Evolutionary conservation across 2,888 invertebrate genomes (phyloP).

Genomic region (Campoletis raptor): DNA sequence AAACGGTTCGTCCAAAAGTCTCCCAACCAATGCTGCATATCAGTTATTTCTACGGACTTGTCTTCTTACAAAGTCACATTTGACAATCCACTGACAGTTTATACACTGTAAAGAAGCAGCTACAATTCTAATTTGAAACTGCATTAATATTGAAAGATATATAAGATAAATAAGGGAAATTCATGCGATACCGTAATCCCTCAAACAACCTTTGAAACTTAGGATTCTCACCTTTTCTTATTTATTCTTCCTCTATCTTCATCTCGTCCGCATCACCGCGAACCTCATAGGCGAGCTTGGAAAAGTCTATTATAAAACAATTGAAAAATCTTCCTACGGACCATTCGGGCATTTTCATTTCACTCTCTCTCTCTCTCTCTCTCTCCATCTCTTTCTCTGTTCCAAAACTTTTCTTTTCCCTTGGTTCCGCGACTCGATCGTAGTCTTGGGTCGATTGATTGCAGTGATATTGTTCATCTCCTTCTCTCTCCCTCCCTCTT

Average conservation of each 20-base stretch:
- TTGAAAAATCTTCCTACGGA: slow-evolving; percentile 52
- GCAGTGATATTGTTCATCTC: slow-evolving; percentile 43
- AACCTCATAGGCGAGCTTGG: slow-evolving; percentile 5
- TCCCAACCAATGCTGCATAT: neutral
- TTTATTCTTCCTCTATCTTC: neutral
- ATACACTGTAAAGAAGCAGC: neutral
- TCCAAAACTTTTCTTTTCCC: slow-evolving; percentile 39
- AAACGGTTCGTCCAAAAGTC: neutral
- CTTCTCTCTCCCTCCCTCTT: slow-evolving; percentile 15
- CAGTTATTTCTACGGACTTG: neutral
- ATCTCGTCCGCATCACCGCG: neutral
- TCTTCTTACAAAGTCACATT: neutral
- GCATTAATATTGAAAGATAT: no score
- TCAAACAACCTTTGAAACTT: slow-evolving; percentile 1
- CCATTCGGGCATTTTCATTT: slow-evolving; percentile 34
- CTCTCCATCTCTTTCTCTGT: slow-evolving; percentile 10
- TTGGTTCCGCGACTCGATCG: slow-evolving; percentile 47
- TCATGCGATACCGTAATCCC: neutral
- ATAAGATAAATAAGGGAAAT: no score
- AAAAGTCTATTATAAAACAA: slow-evolving; percentile 69
- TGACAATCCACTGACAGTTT: no score
- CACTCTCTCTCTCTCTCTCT: slow-evolving; percentile 33
- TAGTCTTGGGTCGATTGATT: slow-evolving; percentile 61
- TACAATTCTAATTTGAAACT: neutral
- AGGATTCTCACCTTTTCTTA: slow-evolving; percentile 3